These are phyloP conservation scores for Malaclemys terrapin DNA, from an alignment of 2,113 vertebrate genomes.

Conservation along the genomic window DNA sequence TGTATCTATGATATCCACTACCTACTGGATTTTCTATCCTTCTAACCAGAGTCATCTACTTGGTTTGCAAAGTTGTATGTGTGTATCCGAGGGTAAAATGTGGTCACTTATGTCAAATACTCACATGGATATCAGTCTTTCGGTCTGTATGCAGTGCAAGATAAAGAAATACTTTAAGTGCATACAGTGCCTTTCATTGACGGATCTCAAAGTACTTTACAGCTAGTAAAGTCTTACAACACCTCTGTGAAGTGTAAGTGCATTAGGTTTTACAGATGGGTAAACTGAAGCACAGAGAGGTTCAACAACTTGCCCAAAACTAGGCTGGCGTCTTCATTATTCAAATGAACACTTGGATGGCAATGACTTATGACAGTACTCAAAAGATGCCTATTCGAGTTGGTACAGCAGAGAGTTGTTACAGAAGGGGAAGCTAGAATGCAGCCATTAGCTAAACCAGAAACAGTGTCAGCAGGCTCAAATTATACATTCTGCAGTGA, in stretches of 20 bases:
- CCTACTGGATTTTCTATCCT: not conserved
- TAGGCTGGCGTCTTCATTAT: not conserved
- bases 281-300: not conserved
- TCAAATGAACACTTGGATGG: not conserved
- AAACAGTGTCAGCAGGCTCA: not conserved
- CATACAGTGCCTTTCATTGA: not conserved
- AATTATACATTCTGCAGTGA: not conserved
- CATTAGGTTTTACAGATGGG: not conserved
- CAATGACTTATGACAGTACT: not conserved
- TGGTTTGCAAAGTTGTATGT: not conserved
- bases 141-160: not conserved
- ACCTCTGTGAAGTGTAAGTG: not conserved
- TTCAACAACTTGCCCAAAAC: not conserved
- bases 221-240: not conserved
- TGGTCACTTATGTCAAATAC: not conserved
- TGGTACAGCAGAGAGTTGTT: not conserved
- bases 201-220: not conserved
- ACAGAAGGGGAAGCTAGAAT: not conserved
- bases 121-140: not conserved
- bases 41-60: not conserved
- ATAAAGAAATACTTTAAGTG: slow-evolving; percentile 3
- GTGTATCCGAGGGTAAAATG: not conserved
- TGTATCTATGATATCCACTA: not conserved
- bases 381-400: not conserved
- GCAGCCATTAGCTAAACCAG: not conserved